Evolutionary conservation across 2,797 vertebrate genomes (phyloP).

Genomic region (Limnodromus scolopaceus): DNA sequence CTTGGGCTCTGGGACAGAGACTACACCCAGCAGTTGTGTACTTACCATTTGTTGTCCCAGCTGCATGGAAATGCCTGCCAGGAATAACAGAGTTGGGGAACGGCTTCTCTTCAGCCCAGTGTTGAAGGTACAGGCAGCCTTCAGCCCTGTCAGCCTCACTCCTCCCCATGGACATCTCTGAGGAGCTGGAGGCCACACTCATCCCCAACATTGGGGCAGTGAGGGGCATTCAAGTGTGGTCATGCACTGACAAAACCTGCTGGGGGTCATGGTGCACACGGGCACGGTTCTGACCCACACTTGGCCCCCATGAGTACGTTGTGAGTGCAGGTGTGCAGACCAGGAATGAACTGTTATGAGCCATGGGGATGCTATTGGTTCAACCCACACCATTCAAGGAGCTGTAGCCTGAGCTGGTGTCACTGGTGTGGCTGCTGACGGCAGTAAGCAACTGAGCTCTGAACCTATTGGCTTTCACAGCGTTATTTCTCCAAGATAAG

Average conservation of each 20-base stretch:
- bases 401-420: not conserved
- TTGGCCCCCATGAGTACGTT: not conserved
- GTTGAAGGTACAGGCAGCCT: not conserved
- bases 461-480: not conserved
- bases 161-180: accelerated
- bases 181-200: not conserved
- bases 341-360: not conserved
- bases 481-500: not conserved
- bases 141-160: not conserved
- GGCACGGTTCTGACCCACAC: not conserved
- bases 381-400: accelerated
- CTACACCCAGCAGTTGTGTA: not conserved
- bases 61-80: constrained; percentile 1
- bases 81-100: not conserved
- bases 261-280: accelerated
- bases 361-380: not conserved
- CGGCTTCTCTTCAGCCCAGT: accelerated
- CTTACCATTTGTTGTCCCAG: not conserved
- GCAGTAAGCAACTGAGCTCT: not conserved
- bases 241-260: accelerated
- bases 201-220: accelerated
- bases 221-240: accelerated
- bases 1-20: not conserved
- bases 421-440: not conserved
- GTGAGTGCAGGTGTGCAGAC: not conserved